These are phyloP conservation scores for Lanius collurio DNA, from an alignment of 2,113 vertebrate genomes.

Conservation along the genomic window DNA sequence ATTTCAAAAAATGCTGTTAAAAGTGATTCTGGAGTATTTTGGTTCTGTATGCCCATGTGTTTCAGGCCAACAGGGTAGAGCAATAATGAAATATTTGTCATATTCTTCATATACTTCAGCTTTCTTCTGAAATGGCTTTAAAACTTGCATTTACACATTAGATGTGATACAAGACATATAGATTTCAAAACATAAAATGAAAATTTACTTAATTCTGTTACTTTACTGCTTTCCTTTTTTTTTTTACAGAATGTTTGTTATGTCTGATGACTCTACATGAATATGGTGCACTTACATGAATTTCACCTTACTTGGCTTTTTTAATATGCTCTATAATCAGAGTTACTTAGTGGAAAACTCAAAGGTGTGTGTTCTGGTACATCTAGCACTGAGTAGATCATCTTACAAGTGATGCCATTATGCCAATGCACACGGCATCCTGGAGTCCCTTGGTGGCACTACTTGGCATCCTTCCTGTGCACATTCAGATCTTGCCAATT, in stretches of 20 bases:
- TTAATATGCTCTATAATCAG: not conserved
- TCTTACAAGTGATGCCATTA: not conserved
- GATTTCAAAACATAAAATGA: not conserved
- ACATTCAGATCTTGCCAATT: not conserved
- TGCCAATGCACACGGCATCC: not conserved
- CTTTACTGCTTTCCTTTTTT: not conserved
- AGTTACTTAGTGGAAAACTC: not conserved
- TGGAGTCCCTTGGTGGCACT: not conserved
- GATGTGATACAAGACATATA: not conserved
- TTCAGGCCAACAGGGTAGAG: not conserved
- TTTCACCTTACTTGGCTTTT: not conserved
- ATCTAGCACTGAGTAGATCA: not conserved
- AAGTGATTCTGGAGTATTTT: not conserved
- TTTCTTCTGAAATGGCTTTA: not conserved
- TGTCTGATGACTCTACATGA: not conserved
- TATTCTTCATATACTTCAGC: not conserved
- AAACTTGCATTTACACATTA: not conserved
- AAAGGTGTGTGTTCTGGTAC: not conserved
- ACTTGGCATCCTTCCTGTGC: not conserved
- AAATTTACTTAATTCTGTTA: not conserved
- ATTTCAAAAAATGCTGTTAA: not conserved
- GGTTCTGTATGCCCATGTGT: not conserved
- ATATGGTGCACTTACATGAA: rapidly evolving
- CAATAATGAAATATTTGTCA: not conserved
- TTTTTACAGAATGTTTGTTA: not conserved